These are phyloP conservation scores for Spinus pinus DNA, from an alignment of 2,797 vertebrate species.

Conservation along the genomic window DNA sequence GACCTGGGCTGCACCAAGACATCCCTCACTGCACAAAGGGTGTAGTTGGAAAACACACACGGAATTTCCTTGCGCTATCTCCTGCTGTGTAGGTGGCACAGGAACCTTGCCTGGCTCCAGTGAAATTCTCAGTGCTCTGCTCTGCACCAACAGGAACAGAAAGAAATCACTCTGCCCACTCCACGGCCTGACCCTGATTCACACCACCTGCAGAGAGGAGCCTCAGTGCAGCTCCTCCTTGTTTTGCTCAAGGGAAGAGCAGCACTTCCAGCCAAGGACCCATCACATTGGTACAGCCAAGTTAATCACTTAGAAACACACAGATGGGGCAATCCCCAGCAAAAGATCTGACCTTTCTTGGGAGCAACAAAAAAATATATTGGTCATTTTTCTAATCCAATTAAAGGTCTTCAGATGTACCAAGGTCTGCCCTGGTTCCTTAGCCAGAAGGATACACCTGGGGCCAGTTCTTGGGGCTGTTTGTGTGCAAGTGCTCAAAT, in stretches of 20 bases:
- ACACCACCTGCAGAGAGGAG: background rate
- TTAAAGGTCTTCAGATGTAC: background rate
- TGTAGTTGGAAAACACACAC: rapidly evolving
- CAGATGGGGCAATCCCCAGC: background rate
- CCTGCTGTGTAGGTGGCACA: background rate
- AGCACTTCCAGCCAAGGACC: background rate
- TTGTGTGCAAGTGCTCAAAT: background rate
- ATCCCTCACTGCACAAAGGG: background rate
- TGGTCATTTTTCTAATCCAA: background rate
- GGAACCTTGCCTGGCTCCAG: background rate
- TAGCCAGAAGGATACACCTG: background rate
- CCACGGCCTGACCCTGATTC: background rate
- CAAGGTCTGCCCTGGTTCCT: background rate
- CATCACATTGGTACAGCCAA: background rate
- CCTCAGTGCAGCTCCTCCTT: background rate
- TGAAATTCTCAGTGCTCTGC: background rate
- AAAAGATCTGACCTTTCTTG: background rate
- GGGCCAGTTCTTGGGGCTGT: background rate
- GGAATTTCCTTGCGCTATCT: background rate
- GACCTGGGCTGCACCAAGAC: background rate
- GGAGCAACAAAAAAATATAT: background rate
- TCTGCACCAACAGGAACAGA: background rate
- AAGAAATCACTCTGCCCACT: background rate
- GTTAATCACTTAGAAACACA: background rate
- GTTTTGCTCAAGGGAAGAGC: background rate